A percentile compares a stretch with the other conserved stretches of the same genome.
phyloP scores from a whole-genome alignment of 2,888 invertebrate species.

The Drepanosiphum platanoidis region DNA sequence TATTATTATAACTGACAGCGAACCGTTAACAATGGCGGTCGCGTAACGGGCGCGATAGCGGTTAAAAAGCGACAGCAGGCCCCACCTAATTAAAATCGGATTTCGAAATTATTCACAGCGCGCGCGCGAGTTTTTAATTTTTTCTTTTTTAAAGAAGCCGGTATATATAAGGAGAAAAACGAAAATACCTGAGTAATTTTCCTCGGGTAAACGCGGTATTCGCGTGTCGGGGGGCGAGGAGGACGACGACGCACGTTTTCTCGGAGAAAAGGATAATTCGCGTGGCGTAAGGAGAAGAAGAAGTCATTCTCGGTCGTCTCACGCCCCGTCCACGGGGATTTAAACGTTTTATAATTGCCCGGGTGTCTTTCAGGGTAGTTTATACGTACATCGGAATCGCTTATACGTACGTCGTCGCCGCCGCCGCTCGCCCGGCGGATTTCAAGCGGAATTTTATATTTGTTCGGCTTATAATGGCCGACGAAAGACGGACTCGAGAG shows the following conservation, averaged over 20 bases:
- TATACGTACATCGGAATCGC: neutral
- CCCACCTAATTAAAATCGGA: neutral
- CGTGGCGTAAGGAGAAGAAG: neutral
- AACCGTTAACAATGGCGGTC: neutral
- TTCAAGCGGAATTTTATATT: neutral
- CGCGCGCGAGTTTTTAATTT: too few species aligned
- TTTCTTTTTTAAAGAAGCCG: too few species aligned
- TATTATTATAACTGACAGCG: neutral
- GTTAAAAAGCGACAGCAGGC: neutral
- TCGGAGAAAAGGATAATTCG: neutral
- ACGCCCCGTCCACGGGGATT: neutral
- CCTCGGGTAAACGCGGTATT: neutral
- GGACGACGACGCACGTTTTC: neutral
- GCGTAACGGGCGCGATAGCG: neutral
- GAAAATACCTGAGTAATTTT: neutral
- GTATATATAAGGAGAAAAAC: neutral
- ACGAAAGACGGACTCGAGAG: neutral
- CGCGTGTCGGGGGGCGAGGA: neutral
- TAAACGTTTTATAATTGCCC: constrained; percentile 29
- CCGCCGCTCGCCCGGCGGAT: neutral
- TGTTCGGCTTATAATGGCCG: neutral
- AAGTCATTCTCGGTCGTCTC: neutral
- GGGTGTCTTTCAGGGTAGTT: neutral
- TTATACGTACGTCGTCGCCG: neutral
- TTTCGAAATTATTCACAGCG: neutral